These are phyloP conservation scores for Ephestia elutella DNA, from an alignment of 1,140 invertebrate genomes.

Conservation along the genomic window DNA sequence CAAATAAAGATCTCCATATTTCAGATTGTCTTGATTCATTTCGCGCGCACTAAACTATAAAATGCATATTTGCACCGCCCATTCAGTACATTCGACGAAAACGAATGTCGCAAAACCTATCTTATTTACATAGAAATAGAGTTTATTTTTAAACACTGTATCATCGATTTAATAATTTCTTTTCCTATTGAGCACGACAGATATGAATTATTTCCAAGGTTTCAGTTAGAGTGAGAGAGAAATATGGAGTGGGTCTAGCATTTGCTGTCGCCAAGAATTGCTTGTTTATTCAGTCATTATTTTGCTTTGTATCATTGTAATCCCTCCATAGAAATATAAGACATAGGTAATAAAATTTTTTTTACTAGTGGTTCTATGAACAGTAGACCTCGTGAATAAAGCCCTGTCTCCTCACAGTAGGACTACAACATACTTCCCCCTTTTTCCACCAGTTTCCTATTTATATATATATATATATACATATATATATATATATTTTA, in stretches of 20 bases:
- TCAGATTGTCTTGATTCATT: conserved; percentile 6
- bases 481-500: too few relatives aligned
- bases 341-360: too few relatives aligned
- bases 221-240: background rate
- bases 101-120: background rate
- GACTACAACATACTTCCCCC: too few relatives aligned
- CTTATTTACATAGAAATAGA: background rate
- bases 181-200: background rate
- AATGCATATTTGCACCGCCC: conserved; percentile 6
- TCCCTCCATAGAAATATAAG: too few relatives aligned
- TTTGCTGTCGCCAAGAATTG: background rate
- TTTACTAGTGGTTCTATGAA: too few relatives aligned
- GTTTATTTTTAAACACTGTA: background rate
- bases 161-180: background rate
- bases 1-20: conserved; percentile 3
- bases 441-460: too few relatives aligned
- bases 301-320: background rate
- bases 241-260: background rate
- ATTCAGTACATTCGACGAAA: background rate
- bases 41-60: conserved; percentile 7
- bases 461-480: too few relatives aligned
- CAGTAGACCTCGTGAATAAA: too few relatives aligned
- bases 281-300: background rate
- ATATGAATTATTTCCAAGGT: background rate
- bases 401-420: too few relatives aligned